Percentiles rank a stretch among this genome's conserved stretches.
Evolutionary conservation across 2,888 invertebrate species (phyloP).

Genomic region (Biston betularia): DNA sequence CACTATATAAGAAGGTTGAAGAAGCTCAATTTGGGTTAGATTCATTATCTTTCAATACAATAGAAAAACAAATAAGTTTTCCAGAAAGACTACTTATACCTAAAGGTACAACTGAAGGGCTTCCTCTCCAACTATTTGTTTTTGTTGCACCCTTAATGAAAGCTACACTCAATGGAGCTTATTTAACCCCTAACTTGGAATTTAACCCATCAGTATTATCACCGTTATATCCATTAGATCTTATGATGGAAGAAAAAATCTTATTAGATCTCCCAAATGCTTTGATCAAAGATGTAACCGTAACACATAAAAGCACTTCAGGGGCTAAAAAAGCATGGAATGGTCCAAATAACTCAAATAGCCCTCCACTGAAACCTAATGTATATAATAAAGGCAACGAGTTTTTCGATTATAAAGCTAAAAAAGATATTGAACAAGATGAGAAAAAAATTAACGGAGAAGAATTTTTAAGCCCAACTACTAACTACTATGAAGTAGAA

Average conservation of each 20-base stretch:
- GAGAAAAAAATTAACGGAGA: not conserved
- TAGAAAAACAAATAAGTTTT: conserved; percentile 86
- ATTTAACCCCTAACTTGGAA: conserved; percentile 72
- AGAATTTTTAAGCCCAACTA: conserved; percentile 4
- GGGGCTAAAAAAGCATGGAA: conserved; percentile 56
- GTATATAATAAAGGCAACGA: conserved; percentile 40
- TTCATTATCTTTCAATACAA: conserved; percentile 76
- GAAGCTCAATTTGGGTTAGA: conserved; percentile 84
- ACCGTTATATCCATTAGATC: conserved; percentile 92
- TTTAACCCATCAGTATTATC: conserved; percentile 72
- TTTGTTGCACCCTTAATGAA: conserved; percentile 85
- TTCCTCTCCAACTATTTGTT: conserved; percentile 88
- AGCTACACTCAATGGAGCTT: conserved; percentile 53
- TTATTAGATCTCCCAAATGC: conserved; percentile 73
- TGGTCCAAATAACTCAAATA: conserved; percentile 46
- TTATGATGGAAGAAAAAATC: conserved; percentile 82
- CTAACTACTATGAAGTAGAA: conserved; percentile 21
- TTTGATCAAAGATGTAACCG: conserved; percentile 66
- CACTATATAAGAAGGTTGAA: conserved; percentile 87
- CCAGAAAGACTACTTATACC: conserved; percentile 90
- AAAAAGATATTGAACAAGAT: conserved; percentile 39
- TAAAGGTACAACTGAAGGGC: conserved; percentile 88
- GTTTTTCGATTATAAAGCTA: conserved; percentile 49
- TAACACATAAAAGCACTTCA: conserved; percentile 66
- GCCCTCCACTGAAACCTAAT: conserved; percentile 48